Conservation (phyloP, 2,113 vertebrate genomes). For the Chlamydotis undulata region DNA sequence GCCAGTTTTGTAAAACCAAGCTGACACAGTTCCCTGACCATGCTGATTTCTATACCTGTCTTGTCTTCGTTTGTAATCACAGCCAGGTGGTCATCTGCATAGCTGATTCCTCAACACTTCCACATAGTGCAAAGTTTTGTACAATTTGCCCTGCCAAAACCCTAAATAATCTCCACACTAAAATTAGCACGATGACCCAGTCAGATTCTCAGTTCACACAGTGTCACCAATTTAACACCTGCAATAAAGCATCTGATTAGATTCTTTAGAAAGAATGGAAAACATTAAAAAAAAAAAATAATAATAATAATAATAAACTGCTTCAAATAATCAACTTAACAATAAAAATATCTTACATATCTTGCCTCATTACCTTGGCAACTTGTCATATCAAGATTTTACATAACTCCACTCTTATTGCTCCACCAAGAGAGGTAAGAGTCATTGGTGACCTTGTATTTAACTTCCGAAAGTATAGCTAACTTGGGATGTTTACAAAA, state of each 20-base stretch:
- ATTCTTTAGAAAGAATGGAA: neutral
- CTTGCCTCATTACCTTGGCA: neutral
- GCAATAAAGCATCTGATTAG: neutral
- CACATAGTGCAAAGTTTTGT: neutral
- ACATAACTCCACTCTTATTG: neutral
- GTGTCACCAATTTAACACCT: neutral
- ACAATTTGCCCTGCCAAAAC: neutral
- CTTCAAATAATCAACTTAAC: neutral
- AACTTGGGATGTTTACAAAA: neutral
- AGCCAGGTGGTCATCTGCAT: neutral
- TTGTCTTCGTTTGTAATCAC: neutral
- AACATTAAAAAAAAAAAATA: neutral
- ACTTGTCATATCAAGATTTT: neutral
- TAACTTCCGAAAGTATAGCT: neutral
- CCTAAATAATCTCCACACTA: neutral
- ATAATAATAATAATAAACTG: neutral
- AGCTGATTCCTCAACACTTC: neutral
- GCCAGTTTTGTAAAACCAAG: neutral
- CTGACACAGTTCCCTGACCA: neutral
- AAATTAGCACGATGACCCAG: slow-evolving; percentile 27
- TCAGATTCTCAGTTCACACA: slow-evolving; percentile 2
- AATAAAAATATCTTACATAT: neutral
- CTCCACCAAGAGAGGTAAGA: neutral
- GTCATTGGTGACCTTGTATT: neutral
- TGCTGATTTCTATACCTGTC: neutral